Percentiles rank a stretch among this genome's conserved stretches.
These are phyloP conservation scores for Zalophus californianus DNA, from an alignment of 2,797 vertebrate species.

Conservation along the genomic window DNA sequence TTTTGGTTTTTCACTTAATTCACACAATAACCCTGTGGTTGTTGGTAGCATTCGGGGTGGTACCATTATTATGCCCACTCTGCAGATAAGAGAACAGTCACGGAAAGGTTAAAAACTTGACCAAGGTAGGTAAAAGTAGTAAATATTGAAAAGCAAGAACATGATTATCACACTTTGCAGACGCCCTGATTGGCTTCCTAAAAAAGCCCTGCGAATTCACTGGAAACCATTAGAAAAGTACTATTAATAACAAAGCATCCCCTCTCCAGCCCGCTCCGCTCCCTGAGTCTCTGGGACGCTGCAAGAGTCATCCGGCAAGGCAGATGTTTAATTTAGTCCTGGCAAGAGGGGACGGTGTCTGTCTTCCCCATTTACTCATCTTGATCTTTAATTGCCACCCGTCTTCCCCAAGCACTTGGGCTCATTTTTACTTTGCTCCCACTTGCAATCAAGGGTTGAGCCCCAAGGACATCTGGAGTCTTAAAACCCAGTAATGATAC, in stretches of 20 bases:
- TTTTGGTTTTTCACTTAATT: conserved; percentile 31
- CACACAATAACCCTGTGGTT: neutral
- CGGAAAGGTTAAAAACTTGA: neutral
- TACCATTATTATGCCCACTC: neutral
- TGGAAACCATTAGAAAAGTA: neutral
- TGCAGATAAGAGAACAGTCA: conserved; percentile 12
- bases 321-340: conserved; percentile 74
- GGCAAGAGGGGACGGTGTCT: conserved; percentile 56
- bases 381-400: conserved; percentile 79
- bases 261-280: neutral
- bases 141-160: conserved; percentile 49
- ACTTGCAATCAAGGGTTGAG: conserved; percentile 65
- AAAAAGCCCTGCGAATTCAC: neutral
- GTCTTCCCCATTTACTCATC: conserved; percentile 73
- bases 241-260: neutral
- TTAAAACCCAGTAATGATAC: conserved; percentile 57
- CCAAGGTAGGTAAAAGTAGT: neutral
- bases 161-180: neutral
- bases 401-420: conserved; percentile 56
- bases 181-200: neutral
- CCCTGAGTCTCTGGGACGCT: neutral
- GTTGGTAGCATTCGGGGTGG: neutral
- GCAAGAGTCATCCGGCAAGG: conserved; percentile 21
- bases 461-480: conserved; percentile 69
- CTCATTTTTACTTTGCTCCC: conserved; percentile 42